Evolutionary conservation across 1,140 invertebrate species (phyloP), one percentile per base, ranked within the genome.

Genomic region (Heterodera carotae): DNA sequence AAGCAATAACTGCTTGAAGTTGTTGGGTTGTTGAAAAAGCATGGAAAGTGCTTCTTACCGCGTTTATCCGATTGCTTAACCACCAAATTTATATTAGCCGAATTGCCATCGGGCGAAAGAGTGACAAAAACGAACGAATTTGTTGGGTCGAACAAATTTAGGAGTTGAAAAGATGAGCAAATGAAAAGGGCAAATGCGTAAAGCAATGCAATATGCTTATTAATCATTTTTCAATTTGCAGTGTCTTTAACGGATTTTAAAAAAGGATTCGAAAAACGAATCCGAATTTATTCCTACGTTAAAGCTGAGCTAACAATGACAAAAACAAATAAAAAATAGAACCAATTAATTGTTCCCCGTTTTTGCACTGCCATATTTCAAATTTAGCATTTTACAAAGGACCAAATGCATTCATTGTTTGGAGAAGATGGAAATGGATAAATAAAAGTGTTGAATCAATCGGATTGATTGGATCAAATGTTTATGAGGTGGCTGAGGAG

Each of bases 51-150:
- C 6, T n/a, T 18, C 60, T 31, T 31, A 66, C 33, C 33, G 33
- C 62, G n/a, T 29, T 66, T 29, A 5, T 34, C 62, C 33, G 12
- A 29, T 31, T 66, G 29, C 4, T 66, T 22, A 12, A 31, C 62
- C 12, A 66, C 10, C 62, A 66, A 34, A 66, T 34, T 29, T 1
- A 66, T 34, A 66, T 66, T 66, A 31, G 62, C 62, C 29, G 27
- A 12, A 34, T 31, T 18, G 3, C 62, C 62, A 29, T 66, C 33
- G 62, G 62, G 22, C 29, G 62, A 66, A 29, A 66, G 33, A 2
- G 62, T 66, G n/a, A 66, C 62, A 34, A 31, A 66, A 29, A 66
- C 62, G n/a, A 66, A 34, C 1, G 62, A 31, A 31, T 27, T 66
- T 12, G 27, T 29, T 22, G 62, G 12, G 29, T 31, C 33, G 29